A percentile compares a stretch with the other conserved stretches of the same genome.
phyloP scores from a whole-genome alignment of 1,140 invertebrate species.

The Saccostrea cuccullata region DNA sequence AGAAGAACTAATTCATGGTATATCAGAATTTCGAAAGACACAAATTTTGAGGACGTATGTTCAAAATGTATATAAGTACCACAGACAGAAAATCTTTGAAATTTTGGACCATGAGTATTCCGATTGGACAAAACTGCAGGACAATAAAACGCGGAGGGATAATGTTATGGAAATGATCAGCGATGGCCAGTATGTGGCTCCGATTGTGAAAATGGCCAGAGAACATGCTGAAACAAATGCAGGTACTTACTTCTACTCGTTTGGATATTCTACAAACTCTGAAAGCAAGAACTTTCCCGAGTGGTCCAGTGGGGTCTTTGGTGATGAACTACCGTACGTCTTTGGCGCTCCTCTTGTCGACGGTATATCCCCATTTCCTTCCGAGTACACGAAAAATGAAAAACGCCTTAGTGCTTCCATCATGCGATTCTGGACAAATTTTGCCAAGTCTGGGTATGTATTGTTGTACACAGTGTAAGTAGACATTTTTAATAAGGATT shows the following conservation, averaged over 20 bases:
- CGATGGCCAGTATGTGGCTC: constrained; percentile 92
- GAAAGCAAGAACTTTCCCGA: constrained; percentile 86
- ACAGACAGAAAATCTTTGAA: constrained; percentile 97
- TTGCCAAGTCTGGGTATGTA: constrained; percentile 96
- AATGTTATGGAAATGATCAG: constrained; percentile 93
- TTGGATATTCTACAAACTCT: constrained; percentile 89
- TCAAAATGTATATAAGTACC: constrained; percentile 91
- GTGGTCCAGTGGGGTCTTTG: constrained; percentile 84
- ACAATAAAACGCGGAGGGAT: constrained; percentile 90
- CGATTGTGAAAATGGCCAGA: constrained; percentile 93
- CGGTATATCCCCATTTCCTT: constrained; percentile 88
- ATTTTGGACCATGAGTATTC: constrained; percentile 96
- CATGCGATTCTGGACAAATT: constrained; percentile 97
- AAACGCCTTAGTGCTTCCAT: constrained; percentile 92
- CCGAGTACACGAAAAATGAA: constrained; percentile 94
- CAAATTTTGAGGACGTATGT: constrained; percentile 94
- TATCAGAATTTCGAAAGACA: constrained; percentile 92
- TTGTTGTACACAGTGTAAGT: not conserved
- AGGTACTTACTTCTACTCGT: constrained; percentile 75
- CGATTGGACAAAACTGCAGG: constrained; percentile 67
- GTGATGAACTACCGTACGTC: constrained; percentile 94
- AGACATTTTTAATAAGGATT: not conserved
- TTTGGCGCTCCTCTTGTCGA: constrained; percentile 92
- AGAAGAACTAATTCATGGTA: constrained; percentile 94
- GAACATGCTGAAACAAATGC: constrained; percentile 85